These are phyloP conservation scores for Acleris literana DNA, from an alignment of 2,888 invertebrate genomes.

Conservation along the genomic window DNA sequence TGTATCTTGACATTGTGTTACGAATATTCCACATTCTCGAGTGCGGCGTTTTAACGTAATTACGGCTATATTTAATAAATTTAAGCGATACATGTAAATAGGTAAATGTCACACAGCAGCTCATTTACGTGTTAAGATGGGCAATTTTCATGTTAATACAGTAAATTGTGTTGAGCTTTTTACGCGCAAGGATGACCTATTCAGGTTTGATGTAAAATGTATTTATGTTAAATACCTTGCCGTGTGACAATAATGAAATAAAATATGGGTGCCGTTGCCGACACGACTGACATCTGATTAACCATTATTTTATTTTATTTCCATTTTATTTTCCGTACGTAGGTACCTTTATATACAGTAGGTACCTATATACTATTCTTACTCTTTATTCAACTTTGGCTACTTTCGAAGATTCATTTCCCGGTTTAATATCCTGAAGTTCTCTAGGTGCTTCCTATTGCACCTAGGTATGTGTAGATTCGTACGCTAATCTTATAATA, in stretches of 20 bases:
- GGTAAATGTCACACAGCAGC: slow-evolving; percentile 16
- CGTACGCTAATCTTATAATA: too few species aligned
- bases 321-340: neutral
- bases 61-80: slow-evolving; percentile 31
- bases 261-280: neutral
- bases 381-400: too few species aligned
- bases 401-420: too few species aligned
- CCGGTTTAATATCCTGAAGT: too few species aligned
- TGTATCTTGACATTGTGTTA: slow-evolving; percentile 22
- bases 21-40: slow-evolving; percentile 30
- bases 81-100: slow-evolving; percentile 21
- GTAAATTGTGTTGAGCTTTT: slow-evolving; percentile 16
- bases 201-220: slow-evolving; percentile 19
- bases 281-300: neutral
- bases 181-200: slow-evolving; percentile 20
- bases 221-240: slow-evolving; percentile 10
- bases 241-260: neutral
- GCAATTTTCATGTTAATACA: slow-evolving; percentile 33
- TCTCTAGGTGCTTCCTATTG: too few species aligned
- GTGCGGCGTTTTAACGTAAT: slow-evolving; percentile 24
- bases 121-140: slow-evolving; percentile 26
- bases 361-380: neutral
- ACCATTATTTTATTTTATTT: neutral
- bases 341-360: too few species aligned
- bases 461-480: too few species aligned